phyloP scores from a whole-genome alignment of 2,888 invertebrate species.

The Pogonocherus hispidulus region DNA sequence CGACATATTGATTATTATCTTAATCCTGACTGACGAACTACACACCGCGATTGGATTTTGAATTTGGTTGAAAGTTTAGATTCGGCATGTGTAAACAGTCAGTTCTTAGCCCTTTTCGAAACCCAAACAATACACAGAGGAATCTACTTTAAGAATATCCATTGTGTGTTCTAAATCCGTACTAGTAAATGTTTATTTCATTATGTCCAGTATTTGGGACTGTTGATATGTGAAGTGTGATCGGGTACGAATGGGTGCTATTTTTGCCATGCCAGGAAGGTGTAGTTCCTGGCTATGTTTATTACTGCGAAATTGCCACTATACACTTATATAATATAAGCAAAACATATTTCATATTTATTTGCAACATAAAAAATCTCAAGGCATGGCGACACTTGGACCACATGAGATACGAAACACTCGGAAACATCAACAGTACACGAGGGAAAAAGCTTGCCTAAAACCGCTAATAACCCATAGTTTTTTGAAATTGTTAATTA shows the following conservation, averaged over 20 bases:
- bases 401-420: too few relatives aligned
- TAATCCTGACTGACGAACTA: slow-evolving; percentile 3
- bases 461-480: too few relatives aligned
- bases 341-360: too few relatives aligned
- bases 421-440: too few relatives aligned
- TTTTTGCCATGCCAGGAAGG: slow-evolving; percentile 6
- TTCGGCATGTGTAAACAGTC: slow-evolving; percentile 9
- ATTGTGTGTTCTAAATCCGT: slow-evolving; percentile 19
- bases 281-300: too few relatives aligned
- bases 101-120: slow-evolving; percentile 24
- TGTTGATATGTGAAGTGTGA: slow-evolving; percentile 36
- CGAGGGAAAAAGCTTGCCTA: too few relatives aligned
- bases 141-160: slow-evolving; percentile 13
- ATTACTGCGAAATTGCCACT: too few relatives aligned
- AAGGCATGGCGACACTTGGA: too few relatives aligned
- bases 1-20: slow-evolving; percentile 2
- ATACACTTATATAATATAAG: too few relatives aligned
- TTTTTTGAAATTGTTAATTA: too few relatives aligned
- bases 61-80: background rate
- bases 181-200: slow-evolving; percentile 29
- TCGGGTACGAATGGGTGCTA: slow-evolving; percentile 34
- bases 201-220: slow-evolving; percentile 30
- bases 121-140: slow-evolving; percentile 6
- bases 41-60: background rate
- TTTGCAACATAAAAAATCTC: too few relatives aligned